Base-by-base conservation (phyloP, 2,888 invertebrate species). In the Crioceris asparagi region DNA sequence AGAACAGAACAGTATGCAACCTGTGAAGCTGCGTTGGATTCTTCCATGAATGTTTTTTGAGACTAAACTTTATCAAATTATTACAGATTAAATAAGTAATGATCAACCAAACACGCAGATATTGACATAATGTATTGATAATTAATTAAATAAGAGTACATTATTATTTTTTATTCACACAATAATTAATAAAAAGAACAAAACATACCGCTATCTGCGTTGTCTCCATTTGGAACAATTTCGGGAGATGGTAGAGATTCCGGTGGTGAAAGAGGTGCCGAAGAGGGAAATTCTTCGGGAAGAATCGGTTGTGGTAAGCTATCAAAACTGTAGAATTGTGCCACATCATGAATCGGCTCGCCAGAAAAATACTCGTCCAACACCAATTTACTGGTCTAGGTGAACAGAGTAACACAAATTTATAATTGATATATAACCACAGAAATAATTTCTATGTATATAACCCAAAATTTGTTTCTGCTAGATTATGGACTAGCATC, bases 351-450 rank as follows among this genome's bases (percentile, higher is more conserved):
- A 15, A 65, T 57, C 10, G 64, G 62, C 43, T 64, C 64, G 7
- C 65, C 65, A 12, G 64, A 63, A 44, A 90, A 90, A 65, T 85
- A 85, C 65, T 88, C 87, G 61, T 90, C 90, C 54, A 91, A 68
- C 49, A 88, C 82, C 54, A 88, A 68, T 67, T 90, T 90, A 39
- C 88, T 87, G 55, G 81, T 82, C 88, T 88, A 61, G 7, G 60
- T 60, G 4, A n/a, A 11, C 8, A 12, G 15, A 14, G 38, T 44
- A 32, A 44, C 38, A 33, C 12, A 27, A 21, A 17, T 10, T 6
- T 21, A 37, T 44, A 29, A 40, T 19, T 12, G 12, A 33, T 38
- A 12, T 21, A 21, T 7, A 43, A 35, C 41, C 18, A 18, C 11
- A 37, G 10, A 32, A 33, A 39, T 16, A 2, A n/a, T 11, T 29